Evolutionary conservation across 2,797 vertebrate genomes (phyloP), one percentile per base, ranked within the genome.

Genomic region (Setipinna tenuifilis): DNA sequence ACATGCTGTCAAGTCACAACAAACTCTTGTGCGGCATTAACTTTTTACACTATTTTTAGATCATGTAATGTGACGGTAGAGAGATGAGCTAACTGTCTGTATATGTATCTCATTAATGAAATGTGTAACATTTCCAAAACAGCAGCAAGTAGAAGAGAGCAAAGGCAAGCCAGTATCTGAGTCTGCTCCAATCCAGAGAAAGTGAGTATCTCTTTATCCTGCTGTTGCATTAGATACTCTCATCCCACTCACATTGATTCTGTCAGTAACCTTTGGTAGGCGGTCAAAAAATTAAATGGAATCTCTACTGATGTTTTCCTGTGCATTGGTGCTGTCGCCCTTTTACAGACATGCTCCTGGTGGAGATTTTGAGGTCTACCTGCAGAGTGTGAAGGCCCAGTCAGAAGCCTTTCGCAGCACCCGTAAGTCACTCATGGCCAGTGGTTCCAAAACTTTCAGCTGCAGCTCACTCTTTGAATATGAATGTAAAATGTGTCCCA

Each of bases 341-440:
- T 14, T 80, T 14, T 92, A 50, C 93, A 98, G 97, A 88, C 95
- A 92, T 85, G 91, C 92, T 89, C 89, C 94, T 71, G 97, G 97
- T 58, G 97, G 96, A 23, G 97, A 98, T 88, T 95, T 97, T 11
- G 97, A 98, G 84, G 92, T 92, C 85, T 97, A 96, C 93, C 93
- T 98, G 88, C 97, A 96, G 92, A 97, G 93, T 88, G 94, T 96
- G 11, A 98, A 97, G 91, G 95, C 96, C 89, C 97, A 97, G 85
- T 98, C 97, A 0, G 98, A 99, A 89, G 96, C 96, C 85, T 98
- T 97, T 91, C 96, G 97, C 87, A 97, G 95, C 86, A 98, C 94
- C 88, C 95, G 98, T 99, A 95, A 98, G 98, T 97, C 54, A 7
- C 16, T 19, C 10, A 68, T 48, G 50, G 50, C 50, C 50, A 54